phyloP scores from a whole-genome alignment of 1,140 invertebrate genomes.

The Brachionus rotundiformis region DNA sequence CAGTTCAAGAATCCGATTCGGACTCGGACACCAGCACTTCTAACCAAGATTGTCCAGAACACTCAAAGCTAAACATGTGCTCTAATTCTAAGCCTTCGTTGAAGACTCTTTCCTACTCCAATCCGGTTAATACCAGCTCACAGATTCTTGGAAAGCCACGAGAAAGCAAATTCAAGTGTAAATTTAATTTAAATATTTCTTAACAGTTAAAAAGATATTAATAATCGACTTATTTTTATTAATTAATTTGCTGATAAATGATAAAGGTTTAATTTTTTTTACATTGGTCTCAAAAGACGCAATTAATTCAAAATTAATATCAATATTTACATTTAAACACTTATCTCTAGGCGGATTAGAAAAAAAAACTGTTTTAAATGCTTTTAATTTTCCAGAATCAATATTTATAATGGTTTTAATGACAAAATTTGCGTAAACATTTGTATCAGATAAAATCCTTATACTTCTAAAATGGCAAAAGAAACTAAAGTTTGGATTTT shows the following conservation, averaged over 20 bases:
- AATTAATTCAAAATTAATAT: too few species aligned
- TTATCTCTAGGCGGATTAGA: not conserved
- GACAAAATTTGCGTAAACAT: conserved; percentile 14
- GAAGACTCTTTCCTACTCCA: conserved; percentile 2
- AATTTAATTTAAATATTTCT: not conserved
- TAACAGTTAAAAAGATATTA: too few species aligned
- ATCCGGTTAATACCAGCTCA: not conserved
- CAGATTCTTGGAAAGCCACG: not conserved
- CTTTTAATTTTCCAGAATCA: not conserved
- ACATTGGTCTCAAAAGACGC: too few species aligned
- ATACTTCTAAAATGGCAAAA: not conserved
- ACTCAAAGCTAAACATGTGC: not conserved
- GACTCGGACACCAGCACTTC: not conserved
- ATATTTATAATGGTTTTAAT: not conserved
- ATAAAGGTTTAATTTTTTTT: too few species aligned
- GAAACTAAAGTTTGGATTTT: not conserved
- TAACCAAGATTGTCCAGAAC: not conserved
- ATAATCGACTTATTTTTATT: too few species aligned
- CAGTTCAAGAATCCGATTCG: not conserved
- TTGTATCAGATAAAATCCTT: not conserved
- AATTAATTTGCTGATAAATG: too few species aligned
- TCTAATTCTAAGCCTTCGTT: conserved; percentile 3
- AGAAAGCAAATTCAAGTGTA: conserved; percentile 7
- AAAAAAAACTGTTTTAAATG: not conserved
- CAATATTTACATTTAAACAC: not conserved